Percentiles rank a stretch among this genome's conserved stretches.
These are phyloP conservation scores for Brenthis ino DNA, from an alignment of 2,888 invertebrate genomes.

Conservation along the genomic window DNA sequence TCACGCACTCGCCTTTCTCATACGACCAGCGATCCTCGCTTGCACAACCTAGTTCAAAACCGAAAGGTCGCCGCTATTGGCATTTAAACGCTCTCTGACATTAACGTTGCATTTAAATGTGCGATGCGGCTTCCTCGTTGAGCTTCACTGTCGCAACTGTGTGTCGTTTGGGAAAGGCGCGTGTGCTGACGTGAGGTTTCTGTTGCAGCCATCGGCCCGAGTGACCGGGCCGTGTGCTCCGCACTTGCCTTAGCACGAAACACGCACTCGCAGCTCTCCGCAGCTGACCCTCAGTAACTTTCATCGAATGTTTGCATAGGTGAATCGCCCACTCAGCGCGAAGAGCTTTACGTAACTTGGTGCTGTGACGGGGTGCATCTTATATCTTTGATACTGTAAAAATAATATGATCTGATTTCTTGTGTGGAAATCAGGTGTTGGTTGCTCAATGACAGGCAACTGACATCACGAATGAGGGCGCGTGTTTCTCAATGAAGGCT, in stretches of 20 bases:
- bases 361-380: slow-evolving; percentile 45
- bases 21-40: slow-evolving; percentile 76
- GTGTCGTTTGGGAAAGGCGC: slow-evolving; percentile 78
- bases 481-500: slow-evolving; percentile 78
- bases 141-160: slow-evolving; percentile 78
- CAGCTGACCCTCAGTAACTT: slow-evolving; percentile 54
- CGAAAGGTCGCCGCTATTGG: slow-evolving; percentile 80
- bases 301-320: slow-evolving; percentile 58
- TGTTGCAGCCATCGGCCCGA: slow-evolving; percentile 75
- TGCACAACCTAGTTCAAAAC: slow-evolving; percentile 75
- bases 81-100: slow-evolving; percentile 81
- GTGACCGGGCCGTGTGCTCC: slow-evolving; percentile 51
- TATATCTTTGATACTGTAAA: slow-evolving; percentile 53
- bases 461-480: slow-evolving; percentile 79
- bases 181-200: slow-evolving; percentile 75
- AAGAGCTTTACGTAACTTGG: slow-evolving; percentile 51
- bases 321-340: slow-evolving; percentile 45
- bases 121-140: slow-evolving; percentile 79
- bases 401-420: slow-evolving; percentile 67
- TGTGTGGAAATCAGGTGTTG: slow-evolving; percentile 75
- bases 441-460: slow-evolving; percentile 70
- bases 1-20: slow-evolving; percentile 74
- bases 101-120: slow-evolving; percentile 80
- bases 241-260: slow-evolving; percentile 38
- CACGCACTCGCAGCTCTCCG: slow-evolving; percentile 43